Base-by-base conservation (phyloP, 2,888 invertebrate species). In the Ophion costatus region DNA sequence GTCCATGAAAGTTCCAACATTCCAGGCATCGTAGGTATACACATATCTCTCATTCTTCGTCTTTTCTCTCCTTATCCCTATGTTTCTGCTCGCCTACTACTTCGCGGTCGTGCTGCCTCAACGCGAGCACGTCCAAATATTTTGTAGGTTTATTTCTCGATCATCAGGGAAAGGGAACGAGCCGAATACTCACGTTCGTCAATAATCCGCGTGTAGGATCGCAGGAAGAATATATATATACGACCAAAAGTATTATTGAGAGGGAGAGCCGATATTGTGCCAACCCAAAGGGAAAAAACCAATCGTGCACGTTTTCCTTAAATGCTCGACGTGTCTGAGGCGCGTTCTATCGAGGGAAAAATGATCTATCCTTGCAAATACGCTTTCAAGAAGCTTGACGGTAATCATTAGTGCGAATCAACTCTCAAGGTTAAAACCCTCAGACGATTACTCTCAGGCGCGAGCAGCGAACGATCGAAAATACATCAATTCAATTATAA, bases 191-290 rank as follows among this genome's bases (percentile, higher is more conserved):
- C 66, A 84, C 74, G 81, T 70, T 84, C 70, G 38, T 51, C 81
- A 78, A 84, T 84, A 66, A 75, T 82, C 70, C 79, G 75, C 82
- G 78, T 84, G 74, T 79, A 66, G 63, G 70, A 71, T 82, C 66
- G 69, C 57, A 69, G 56, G 64, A 57, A 38, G 56, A 17, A 61
- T 74, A 42, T 74, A 71, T 45, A 70, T 56, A 56, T n/a, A 51
- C 45, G 4, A 24, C 17, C 42, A 20, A 66, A 59, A 6, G 42
- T 42, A 59, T 67, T 10, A 29, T n/a, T 22, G 42, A 69, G 45
- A 67, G 45, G 22, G 45, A 24, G 11, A 56, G 56, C 14, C 17
- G 56, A 75, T n/a, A 76, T 71, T 80, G 75, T 75, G 66, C 20
- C 64, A 57, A 70, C 70, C 70, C 38, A 38, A 38, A 38, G 38